Evolutionary conservation across 2,888 invertebrate genomes (phyloP), one percentile per base, ranked within the genome.

Genomic region (Synanthedon tipuliformis): DNA sequence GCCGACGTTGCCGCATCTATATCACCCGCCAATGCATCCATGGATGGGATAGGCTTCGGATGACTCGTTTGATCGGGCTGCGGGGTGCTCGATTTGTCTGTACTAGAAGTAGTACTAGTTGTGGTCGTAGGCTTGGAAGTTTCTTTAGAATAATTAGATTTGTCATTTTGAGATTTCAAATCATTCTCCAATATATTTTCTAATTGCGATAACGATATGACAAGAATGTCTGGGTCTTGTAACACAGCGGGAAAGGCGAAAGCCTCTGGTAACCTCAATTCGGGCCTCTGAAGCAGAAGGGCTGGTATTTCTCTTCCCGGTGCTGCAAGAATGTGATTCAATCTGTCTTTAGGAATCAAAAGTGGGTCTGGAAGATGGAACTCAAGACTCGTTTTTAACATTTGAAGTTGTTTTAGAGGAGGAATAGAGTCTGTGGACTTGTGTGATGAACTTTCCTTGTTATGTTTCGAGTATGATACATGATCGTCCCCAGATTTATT

Each of bases 341-440:
- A 78, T 64, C 90, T 90, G 65, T 93, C 92, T 77, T 93, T 92
- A 52, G 95, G 95, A 57, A 95, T 92, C 56, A 95, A 76, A 64
- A 95, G 87, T 10, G 95, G 95, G 85, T 95, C 94, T 48, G 95
- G 95, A 68, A 95, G 90, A 71, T 92, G 90, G 66, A 92, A 89
- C 59, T 90, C 90, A 7, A 90, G 87, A 64, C 91, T 92, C 51
- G 88, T 86, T 56, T 93, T 88, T 23, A 95, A 82, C 67, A 91
- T 88, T 60, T 92, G 90, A 8, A 95, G 81, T 68, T 95, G 95
- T 55, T 90, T 90, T 5, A 94, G 69, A 0, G 95, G 92, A 68
- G 89, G 89, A n/a, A 85, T 86, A 63, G 90, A 90, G 41, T 88
- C 84, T 15, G 71, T 73, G 48, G 64, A 65, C 56, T 75, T 78